Percentiles rank a stretch among this genome's conserved stretches.
phyloP scores from a whole-genome alignment of 2,888 invertebrate genomes.

The Didymodactylos carnosus region DNA sequence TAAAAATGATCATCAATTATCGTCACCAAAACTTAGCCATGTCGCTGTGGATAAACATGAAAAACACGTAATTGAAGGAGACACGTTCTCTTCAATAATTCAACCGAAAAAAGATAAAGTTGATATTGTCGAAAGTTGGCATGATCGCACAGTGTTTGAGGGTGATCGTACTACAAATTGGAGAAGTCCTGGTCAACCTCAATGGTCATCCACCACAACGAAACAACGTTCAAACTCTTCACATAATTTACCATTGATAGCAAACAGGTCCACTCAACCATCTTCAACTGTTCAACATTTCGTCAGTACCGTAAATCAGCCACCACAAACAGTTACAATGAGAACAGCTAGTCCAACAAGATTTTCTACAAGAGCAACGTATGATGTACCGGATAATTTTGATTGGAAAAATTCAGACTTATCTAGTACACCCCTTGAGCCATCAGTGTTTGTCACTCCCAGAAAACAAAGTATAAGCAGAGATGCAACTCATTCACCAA shows the following conservation, averaged over 20 bases:
- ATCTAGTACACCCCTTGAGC: no score
- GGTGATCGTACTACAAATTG: background rate
- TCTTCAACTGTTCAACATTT: background rate
- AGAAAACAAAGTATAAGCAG: no score
- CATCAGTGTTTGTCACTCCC: no score
- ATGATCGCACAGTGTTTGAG: background rate
- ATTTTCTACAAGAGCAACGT: background rate
- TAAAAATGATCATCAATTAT: background rate
- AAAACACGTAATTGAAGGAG: background rate
- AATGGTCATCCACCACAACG: background rate
- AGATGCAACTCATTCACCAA: background rate
- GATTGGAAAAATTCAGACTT: background rate
- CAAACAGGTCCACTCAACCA: no score
- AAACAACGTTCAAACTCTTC: background rate
- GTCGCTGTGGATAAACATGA: background rate
- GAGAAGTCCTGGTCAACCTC: background rate
- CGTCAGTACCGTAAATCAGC: no score
- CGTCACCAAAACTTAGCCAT: background rate
- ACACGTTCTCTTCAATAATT: background rate
- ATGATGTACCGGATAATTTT: background rate
- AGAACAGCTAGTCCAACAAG: no score
- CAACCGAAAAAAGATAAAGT: background rate
- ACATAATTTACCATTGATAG: no score
- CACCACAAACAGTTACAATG: background rate
- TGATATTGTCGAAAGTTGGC: background rate